Percentiles rank a stretch among this genome's conserved stretches.
Evolutionary conservation across 2,888 invertebrate genomes (phyloP).

Genomic region (Lycaena phlaeas): DNA sequence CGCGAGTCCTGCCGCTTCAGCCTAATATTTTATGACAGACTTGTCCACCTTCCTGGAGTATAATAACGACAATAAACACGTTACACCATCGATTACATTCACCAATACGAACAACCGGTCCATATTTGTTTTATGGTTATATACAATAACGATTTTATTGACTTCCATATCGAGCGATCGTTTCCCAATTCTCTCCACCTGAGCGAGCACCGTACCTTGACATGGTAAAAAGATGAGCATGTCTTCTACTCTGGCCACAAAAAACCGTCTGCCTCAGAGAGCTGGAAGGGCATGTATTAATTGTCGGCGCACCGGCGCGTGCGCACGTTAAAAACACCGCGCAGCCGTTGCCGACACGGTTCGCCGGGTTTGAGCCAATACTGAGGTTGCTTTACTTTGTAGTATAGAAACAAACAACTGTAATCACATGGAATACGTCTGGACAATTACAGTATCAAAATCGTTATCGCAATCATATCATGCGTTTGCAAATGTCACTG

Average conservation of each 20-base stretch:
- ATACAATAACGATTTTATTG: constrained; percentile 1
- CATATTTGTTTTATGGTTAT: background rate
- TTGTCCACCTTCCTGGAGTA: too few species aligned
- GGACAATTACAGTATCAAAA: too few species aligned
- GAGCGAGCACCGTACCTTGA: constrained; percentile 2
- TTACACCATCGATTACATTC: too few species aligned
- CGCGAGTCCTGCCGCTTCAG: too few species aligned
- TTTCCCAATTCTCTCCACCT: constrained; percentile 4
- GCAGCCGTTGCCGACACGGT: constrained; percentile 20
- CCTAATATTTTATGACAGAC: too few species aligned
- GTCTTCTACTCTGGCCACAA: background rate
- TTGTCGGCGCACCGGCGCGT: constrained; percentile 50
- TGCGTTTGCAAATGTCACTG: too few species aligned
- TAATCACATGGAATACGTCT: too few species aligned
- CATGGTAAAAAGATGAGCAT: too few species aligned
- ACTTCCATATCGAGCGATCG: background rate
- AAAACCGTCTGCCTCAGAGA: constrained; percentile 24
- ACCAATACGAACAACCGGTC: too few species aligned
- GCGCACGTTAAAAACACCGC: constrained; percentile 35
- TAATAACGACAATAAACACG: too few species aligned
- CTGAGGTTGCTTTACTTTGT: constrained; percentile 9
- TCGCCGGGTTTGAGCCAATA: constrained; percentile 16
- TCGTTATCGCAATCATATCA: too few species aligned
- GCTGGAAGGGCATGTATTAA: constrained; percentile 55
- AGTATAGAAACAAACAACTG: background rate